These are phyloP conservation scores for Chorisops tibialis DNA, from an alignment of 2,888 invertebrate genomes.

Conservation along the genomic window DNA sequence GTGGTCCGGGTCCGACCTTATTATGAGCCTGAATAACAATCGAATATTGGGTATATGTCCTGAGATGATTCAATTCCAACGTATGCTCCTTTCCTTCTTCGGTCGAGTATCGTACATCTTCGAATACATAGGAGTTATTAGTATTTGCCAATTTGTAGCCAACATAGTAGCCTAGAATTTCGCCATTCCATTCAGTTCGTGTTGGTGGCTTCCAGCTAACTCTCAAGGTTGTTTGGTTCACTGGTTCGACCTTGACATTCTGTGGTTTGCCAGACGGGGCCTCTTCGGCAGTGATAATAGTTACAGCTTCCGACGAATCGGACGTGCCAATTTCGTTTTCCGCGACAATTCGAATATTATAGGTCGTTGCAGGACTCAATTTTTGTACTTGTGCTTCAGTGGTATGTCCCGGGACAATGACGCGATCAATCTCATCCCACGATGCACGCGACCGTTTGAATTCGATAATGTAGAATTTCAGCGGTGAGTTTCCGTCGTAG, in stretches of 20 bases:
- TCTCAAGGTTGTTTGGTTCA: slow-evolving; percentile 80
- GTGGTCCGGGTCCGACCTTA: slow-evolving; percentile 88
- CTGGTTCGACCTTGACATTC: slow-evolving; percentile 78
- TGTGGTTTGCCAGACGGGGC: slow-evolving; percentile 80
- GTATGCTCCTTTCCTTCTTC: slow-evolving; percentile 90
- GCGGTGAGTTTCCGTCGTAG: slow-evolving; percentile 87
- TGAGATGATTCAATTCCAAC: slow-evolving; percentile 74
- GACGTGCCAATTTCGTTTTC: slow-evolving; percentile 93
- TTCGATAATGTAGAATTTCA: slow-evolving; percentile 85
- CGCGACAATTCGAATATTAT: slow-evolving; percentile 88
- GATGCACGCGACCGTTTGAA: slow-evolving; percentile 81
- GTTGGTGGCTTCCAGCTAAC: slow-evolving; percentile 90
- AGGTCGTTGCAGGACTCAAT: slow-evolving; percentile 85
- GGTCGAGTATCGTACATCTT: slow-evolving; percentile 86
- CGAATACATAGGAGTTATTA: slow-evolving; percentile 84
- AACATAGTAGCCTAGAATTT: slow-evolving; percentile 86
- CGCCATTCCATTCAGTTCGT: slow-evolving; percentile 88
- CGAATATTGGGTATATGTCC: slow-evolving; percentile 94
- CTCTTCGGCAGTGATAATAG: slow-evolving; percentile 94
- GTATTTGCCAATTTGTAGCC: slow-evolving; percentile 81
- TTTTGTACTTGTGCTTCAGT: slow-evolving; percentile 87
- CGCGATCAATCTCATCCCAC: slow-evolving; percentile 83
- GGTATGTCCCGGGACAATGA: slow-evolving; percentile 84
- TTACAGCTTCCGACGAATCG: slow-evolving; percentile 86
- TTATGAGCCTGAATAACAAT: slow-evolving; percentile 94